These are phyloP conservation scores for Aplysia californica DNA, from an alignment of 1,140 invertebrate genomes.

Conservation along the genomic window DNA sequence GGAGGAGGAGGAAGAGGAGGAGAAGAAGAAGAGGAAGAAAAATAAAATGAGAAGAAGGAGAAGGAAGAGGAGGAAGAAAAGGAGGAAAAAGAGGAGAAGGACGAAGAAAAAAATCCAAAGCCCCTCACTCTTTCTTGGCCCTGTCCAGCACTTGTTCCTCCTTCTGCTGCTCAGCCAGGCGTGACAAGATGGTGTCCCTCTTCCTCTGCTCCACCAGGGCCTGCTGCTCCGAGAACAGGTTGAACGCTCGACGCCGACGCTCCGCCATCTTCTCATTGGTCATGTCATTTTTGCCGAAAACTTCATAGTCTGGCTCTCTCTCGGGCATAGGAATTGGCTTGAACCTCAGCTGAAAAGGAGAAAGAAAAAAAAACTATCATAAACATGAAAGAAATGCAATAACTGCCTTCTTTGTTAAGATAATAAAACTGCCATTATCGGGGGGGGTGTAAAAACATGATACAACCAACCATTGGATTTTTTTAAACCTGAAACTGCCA, in stretches of 20 bases:
- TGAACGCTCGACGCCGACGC: slow-evolving; percentile 49
- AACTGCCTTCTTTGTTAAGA: too few species aligned
- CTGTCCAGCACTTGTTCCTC: slow-evolving; percentile 60
- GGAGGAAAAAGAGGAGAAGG: background rate
- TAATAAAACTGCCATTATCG: too few species aligned
- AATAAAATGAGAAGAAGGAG: too few species aligned
- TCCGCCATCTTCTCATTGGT: slow-evolving; percentile 66
- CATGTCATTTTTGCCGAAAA: slow-evolving; percentile 67
- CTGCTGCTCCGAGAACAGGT: slow-evolving; percentile 62
- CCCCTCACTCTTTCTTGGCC: slow-evolving; percentile 61
- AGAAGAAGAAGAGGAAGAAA: too few species aligned
- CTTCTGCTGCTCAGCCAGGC: slow-evolving; percentile 60
- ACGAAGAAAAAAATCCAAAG: too few species aligned
- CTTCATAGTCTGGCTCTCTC: slow-evolving; percentile 57
- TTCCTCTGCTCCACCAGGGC: slow-evolving; percentile 63
- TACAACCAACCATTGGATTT: too few species aligned
- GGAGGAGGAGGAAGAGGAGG: too few species aligned
- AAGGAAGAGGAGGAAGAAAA: background rate
- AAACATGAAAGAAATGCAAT: too few species aligned
- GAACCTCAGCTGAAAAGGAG: slow-evolving; percentile 51
- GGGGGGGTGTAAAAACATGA: too few species aligned
- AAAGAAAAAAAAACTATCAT: background rate
- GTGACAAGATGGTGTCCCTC: slow-evolving; percentile 61
- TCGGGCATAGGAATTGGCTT: slow-evolving; percentile 64
- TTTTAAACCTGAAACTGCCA: too few species aligned